These are phyloP conservation scores for Thymelicus sylvestris DNA, from an alignment of 2,888 invertebrate species.

Conservation along the genomic window DNA sequence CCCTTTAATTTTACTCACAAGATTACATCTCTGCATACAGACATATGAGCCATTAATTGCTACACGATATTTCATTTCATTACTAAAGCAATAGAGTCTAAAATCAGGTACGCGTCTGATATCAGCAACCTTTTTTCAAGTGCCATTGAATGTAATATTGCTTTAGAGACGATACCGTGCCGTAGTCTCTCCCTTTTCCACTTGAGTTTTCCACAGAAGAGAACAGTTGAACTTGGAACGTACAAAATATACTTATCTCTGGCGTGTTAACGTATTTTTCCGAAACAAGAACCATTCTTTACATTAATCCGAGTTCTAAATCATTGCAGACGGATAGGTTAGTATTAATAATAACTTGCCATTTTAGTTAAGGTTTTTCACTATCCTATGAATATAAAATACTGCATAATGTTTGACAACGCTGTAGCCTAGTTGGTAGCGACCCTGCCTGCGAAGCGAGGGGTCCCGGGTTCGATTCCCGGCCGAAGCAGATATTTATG, in stretches of 20 bases:
- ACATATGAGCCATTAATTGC: not conserved
- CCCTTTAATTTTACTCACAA: constrained; percentile 68
- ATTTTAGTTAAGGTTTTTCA: no score
- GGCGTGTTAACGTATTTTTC: not conserved
- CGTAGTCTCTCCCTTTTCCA: constrained; percentile 53
- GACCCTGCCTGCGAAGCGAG: no score
- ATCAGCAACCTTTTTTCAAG: constrained; percentile 13
- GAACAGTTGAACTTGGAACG: constrained; percentile 1
- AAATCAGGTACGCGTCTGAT: not conserved
- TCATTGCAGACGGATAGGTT: no score
- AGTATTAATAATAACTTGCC: no score
- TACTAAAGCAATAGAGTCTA: not conserved
- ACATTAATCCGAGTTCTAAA: no score
- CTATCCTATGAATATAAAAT: no score
- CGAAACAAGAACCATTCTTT: not conserved
- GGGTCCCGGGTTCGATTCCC: no score
- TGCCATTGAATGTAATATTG: constrained; percentile 51
- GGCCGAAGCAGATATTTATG: no score
- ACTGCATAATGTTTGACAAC: no score
- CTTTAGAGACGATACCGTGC: constrained; percentile 59
- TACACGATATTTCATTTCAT: not conserved
- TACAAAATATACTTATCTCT: constrained; percentile 4
- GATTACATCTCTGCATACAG: not conserved
- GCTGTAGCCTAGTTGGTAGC: no score
- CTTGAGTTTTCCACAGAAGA: constrained; percentile 20